Conservation (phyloP, 1,140 invertebrate species). For the Sinella curviseta region DNA sequence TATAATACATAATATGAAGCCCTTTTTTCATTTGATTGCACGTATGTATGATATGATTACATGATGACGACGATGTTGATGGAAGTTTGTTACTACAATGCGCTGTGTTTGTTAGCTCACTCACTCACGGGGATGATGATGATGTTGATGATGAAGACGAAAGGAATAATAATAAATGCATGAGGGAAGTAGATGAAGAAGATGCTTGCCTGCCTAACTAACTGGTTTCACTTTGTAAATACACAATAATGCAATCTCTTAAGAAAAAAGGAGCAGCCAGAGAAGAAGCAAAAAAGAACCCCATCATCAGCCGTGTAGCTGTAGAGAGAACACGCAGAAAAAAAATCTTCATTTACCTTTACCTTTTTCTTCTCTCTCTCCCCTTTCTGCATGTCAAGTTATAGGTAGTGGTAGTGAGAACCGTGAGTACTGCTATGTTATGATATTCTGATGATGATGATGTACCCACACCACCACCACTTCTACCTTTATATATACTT, state of each 20-base stretch:
- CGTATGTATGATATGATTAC: slow-evolving; percentile 14
- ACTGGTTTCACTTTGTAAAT: slow-evolving; percentile 22
- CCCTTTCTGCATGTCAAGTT: no score
- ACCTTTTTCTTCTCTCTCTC: no score
- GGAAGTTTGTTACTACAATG: neutral
- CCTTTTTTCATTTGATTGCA: slow-evolving; percentile 6
- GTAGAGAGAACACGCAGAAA: no score
- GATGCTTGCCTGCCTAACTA: neutral
- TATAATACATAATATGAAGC: neutral
- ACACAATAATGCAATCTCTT: slow-evolving; percentile 8
- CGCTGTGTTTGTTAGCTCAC: neutral
- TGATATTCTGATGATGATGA: no score
- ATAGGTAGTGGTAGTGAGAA: no score
- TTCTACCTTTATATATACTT: no score
- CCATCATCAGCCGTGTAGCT: no score
- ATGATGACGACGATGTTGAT: slow-evolving; percentile 2
- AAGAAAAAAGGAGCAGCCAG: slow-evolving; percentile 1
- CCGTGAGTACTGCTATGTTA: no score
- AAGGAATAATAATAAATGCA: slow-evolving; percentile 15
- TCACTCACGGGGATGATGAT: neutral
- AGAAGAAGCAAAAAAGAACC: neutral
- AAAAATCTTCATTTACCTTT: no score
- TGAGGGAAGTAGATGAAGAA: neutral
- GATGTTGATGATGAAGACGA: neutral
- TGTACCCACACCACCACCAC: no score